A percentile compares a stretch with the other conserved stretches of the same genome.
phyloP scores from a whole-genome alignment of 2,113 vertebrate species.

The Eptatretus burgeri region DNA sequence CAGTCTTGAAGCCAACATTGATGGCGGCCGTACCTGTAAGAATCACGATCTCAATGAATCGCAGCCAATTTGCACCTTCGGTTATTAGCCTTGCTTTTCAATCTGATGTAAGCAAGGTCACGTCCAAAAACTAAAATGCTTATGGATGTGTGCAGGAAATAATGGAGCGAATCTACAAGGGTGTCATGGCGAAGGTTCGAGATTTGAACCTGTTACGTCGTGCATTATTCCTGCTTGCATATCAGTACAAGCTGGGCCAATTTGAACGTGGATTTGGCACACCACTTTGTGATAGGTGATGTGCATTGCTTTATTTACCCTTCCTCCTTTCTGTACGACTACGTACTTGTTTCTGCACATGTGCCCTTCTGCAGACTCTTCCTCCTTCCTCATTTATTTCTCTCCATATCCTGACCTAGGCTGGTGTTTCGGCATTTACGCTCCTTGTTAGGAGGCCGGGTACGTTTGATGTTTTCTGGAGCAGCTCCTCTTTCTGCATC shows the following conservation, averaged over 20 bases:
- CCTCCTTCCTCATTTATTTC: too few relatives aligned
- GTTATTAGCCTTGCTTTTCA: not conserved
- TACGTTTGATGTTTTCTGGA: constrained; percentile 72
- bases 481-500: constrained; percentile 60
- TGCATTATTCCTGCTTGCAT: constrained; percentile 66
- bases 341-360: too few relatives aligned
- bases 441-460: constrained; percentile 42
- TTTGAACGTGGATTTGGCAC: constrained; percentile 73
- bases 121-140: too few relatives aligned
- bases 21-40: constrained; percentile 42
- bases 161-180: constrained; percentile 93
- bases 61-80: not conserved
- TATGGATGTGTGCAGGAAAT: constrained; percentile 36
- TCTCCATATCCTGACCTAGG: constrained; percentile 15
- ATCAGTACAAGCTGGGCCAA: constrained; percentile 75
- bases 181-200: constrained; percentile 82
- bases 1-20: constrained; percentile 27
- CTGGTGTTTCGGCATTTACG: constrained; percentile 60
- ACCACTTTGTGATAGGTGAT: constrained; percentile 70
- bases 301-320: too few relatives aligned
- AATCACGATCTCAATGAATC: constrained; percentile 9
- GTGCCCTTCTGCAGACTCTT: too few relatives aligned
- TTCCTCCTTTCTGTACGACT: too few relatives aligned
- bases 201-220: constrained; percentile 66
- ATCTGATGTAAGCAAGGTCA: too few relatives aligned